These are phyloP conservation scores for Heliconius charithonia DNA, from an alignment of 2,888 invertebrate genomes.

Conservation along the genomic window DNA sequence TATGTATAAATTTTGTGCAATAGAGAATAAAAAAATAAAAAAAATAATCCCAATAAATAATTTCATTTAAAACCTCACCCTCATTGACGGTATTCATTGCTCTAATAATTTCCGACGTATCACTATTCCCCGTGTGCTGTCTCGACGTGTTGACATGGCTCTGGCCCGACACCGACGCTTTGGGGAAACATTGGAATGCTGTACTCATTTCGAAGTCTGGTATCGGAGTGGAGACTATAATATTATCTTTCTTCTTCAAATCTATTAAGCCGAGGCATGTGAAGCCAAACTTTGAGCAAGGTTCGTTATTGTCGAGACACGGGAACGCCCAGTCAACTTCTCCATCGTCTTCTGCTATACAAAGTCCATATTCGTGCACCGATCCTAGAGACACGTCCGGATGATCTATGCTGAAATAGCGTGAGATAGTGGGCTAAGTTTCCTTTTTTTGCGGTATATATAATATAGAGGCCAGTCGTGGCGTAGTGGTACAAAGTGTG, in stretches of 20 bases:
- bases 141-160: constrained; percentile 70
- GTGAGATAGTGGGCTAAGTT: too few species aligned
- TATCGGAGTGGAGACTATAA: constrained; percentile 65
- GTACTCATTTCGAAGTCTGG: constrained; percentile 69
- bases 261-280: constrained; percentile 94
- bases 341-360: constrained; percentile 98
- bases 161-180: constrained; percentile 65
- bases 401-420: constrained; percentile 82
- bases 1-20: too few species aligned
- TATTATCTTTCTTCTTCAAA: constrained; percentile 76
- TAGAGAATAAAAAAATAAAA: too few species aligned
- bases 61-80: constrained; percentile 51
- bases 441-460: too few species aligned
- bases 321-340: constrained; percentile 97
- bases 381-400: constrained; percentile 86
- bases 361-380: constrained; percentile 91
- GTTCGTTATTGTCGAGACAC: constrained; percentile 93
- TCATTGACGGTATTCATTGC: constrained; percentile 78
- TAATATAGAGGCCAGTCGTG: too few species aligned
- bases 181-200: constrained; percentile 69
- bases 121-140: constrained; percentile 75
- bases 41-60: too few species aligned
- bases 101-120: constrained; percentile 75
- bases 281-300: constrained; percentile 96
- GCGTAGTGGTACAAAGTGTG: too few species aligned